Evolutionary conservation across 2,113 vertebrate species (phyloP), one percentile per base, ranked within the genome.

Genomic region (Neopipo cinnamomea): DNA sequence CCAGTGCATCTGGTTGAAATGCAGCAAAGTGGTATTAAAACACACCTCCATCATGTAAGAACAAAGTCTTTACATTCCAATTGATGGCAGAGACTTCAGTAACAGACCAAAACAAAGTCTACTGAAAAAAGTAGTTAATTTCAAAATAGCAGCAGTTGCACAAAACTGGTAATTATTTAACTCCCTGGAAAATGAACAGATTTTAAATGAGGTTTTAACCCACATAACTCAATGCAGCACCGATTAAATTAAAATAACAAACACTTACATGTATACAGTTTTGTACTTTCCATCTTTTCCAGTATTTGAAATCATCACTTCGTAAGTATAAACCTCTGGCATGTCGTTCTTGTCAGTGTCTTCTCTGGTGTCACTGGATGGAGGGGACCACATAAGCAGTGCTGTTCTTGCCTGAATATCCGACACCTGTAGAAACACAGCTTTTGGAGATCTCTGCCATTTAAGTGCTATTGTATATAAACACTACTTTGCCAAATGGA

Each of bases 261-360:
- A 95, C 84, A 97, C 98, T 84, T 97, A 99, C 99, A 97, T 91
- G 96, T 99, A 99, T 35, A 98, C 96, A 96, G 97, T 98, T 96
- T 96, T 99, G 97, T 98, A 99, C 91, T 99, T 99, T 52, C 98
- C 99, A 87, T 99, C 99, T 96, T 99, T 99, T 90, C 99, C 99
- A 5, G 96, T 98, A 95, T 93, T 98, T 33, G 99, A 99, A 89
- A 99, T 66, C 52, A 98, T 98, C 66, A 99, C 97, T 97, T 99
- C 99, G 0, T 99, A 99, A 90, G 94, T 98, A 96, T 98, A 96
- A 71, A 97, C 85, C 44, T 99, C 98, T 52, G 95, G 96, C n/a
- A 91, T 18, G 55, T 93, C 85, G 37, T 70, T 95, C n/a, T 94
- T 96, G 21, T 96, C 97, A 94, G 94, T 42, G 12, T 98, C 98